Evolutionary conservation across 2,113 vertebrate genomes (phyloP).

Genomic region (Cynoglossus semilaevis): DNA sequence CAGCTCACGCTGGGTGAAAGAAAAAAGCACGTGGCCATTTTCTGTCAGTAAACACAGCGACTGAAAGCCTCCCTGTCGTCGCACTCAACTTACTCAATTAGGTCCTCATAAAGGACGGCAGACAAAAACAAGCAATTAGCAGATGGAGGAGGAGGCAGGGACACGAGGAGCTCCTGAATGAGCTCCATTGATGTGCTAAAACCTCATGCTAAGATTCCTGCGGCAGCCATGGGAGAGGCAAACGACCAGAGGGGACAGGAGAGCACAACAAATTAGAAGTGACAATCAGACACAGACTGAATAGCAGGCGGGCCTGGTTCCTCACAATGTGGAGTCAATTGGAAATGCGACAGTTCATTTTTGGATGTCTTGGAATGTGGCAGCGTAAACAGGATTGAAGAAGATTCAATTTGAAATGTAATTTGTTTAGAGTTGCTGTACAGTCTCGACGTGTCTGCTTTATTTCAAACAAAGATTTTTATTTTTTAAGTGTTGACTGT

Average conservation of each 20-base stretch:
- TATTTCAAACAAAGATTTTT: neutral
- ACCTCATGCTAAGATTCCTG: constrained; percentile 61
- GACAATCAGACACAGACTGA: constrained; percentile 54
- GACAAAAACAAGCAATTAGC: constrained; percentile 79
- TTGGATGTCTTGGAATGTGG: constrained; percentile 19
- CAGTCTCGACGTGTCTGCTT: neutral
- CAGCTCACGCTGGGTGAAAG: constrained; percentile 20
- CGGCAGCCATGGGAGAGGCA: constrained; percentile 46
- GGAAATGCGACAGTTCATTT: constrained; percentile 22
- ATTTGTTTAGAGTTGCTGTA: neutral
- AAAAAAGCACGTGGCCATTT: constrained; percentile 53
- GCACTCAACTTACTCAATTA: constrained; percentile 66
- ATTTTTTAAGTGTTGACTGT: too few relatives aligned
- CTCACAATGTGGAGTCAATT: constrained; percentile 29
- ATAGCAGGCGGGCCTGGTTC: constrained; percentile 37
- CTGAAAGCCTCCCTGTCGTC: constrained; percentile 57
- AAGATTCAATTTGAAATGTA: constrained; percentile 4
- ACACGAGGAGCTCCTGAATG: constrained; percentile 64
- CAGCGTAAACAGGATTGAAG: constrained; percentile 19
- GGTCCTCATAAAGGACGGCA: constrained; percentile 52
- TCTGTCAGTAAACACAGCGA: constrained; percentile 56
- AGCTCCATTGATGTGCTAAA: constrained; percentile 72
- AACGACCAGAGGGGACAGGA: constrained; percentile 40
- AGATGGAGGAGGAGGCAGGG: constrained; percentile 54
- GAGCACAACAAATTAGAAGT: constrained; percentile 60